Percentiles rank a stretch among this genome's conserved stretches.
Conservation (phyloP, 2,888 invertebrate genomes). For the Ophion ellenae region DNA sequence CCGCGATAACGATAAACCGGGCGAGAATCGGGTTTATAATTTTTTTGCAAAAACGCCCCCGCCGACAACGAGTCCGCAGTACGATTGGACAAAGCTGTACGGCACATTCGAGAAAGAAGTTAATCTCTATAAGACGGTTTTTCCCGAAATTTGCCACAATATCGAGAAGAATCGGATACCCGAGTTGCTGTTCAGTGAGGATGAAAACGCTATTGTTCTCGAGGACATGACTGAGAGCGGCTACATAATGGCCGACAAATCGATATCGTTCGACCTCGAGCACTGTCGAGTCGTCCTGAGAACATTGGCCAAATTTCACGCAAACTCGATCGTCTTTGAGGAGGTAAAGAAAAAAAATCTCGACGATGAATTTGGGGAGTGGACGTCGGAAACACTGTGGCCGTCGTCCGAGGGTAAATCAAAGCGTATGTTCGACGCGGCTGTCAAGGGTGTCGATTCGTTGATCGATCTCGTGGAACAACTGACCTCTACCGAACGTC, state of each 20-base stretch:
- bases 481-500: slow-evolving; percentile 65
- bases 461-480: slow-evolving; percentile 73
- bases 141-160: slow-evolving; percentile 75
- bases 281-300: slow-evolving; percentile 87
- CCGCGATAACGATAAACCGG: slow-evolving; percentile 57
- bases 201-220: slow-evolving; percentile 80
- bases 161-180: slow-evolving; percentile 71
- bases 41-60: slow-evolving; percentile 79
- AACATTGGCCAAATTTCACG: slow-evolving; percentile 88
- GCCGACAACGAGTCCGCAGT: slow-evolving; percentile 69
- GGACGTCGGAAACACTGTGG: slow-evolving; percentile 76
- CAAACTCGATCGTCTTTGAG: slow-evolving; percentile 85
- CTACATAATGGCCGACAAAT: slow-evolving; percentile 88
- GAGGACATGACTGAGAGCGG: slow-evolving; percentile 87
- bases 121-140: slow-evolving; percentile 74
- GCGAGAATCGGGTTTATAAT: slow-evolving; percentile 71
- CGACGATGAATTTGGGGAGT: slow-evolving; percentile 73
- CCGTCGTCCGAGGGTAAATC: slow-evolving; percentile 66
- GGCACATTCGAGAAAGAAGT: slow-evolving; percentile 77
- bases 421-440: slow-evolving; percentile 73
- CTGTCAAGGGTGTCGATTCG: slow-evolving; percentile 75
- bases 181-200: slow-evolving; percentile 75
- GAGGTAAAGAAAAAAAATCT: slow-evolving; percentile 73
- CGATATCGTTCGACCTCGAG: slow-evolving; percentile 86
- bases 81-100: slow-evolving; percentile 70